These are phyloP conservation scores for Onychostoma macrolepis DNA, from an alignment of 2,113 vertebrate species.

Conservation along the genomic window DNA sequence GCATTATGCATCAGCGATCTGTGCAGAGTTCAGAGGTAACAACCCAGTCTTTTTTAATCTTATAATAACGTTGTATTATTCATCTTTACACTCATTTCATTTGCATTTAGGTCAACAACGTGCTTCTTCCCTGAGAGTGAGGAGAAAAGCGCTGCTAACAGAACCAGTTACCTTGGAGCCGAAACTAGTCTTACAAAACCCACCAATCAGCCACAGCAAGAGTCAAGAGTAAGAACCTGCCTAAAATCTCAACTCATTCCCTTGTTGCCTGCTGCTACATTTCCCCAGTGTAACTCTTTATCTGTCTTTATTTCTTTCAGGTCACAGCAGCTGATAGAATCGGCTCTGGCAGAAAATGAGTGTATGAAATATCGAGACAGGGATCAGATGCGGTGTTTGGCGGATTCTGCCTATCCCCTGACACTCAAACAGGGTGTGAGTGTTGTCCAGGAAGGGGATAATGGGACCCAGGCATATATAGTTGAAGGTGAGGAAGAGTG, in stretches of 20 bases:
- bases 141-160: slow-evolving; percentile 72
- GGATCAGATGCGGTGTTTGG: slow-evolving; percentile 69
- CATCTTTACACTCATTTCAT: background rate
- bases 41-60: background rate
- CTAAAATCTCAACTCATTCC: background rate
- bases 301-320: slow-evolving; percentile 59
- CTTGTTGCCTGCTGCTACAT: background rate
- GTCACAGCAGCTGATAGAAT: slow-evolving; percentile 70
- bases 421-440: slow-evolving; percentile 69
- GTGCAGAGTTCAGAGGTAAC: background rate
- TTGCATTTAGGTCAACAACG: slow-evolving; percentile 57
- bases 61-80: background rate
- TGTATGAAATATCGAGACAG: slow-evolving; percentile 73
- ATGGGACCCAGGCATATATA: slow-evolving; percentile 73
- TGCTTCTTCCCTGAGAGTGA: slow-evolving; percentile 62
- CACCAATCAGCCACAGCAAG: slow-evolving; percentile 72
- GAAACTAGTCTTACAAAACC: slow-evolving; percentile 60
- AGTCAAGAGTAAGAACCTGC: slow-evolving; percentile 70
- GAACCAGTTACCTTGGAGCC: slow-evolving; percentile 68
- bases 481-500: slow-evolving; percentile 72
- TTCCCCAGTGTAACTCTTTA: background rate
- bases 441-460: slow-evolving; percentile 73
- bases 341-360: slow-evolving; percentile 71
- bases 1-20: background rate
- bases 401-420: slow-evolving; percentile 68